phyloP scores from a whole-genome alignment of 2,113 vertebrate species.

The Dasyornis broadbenti region DNA sequence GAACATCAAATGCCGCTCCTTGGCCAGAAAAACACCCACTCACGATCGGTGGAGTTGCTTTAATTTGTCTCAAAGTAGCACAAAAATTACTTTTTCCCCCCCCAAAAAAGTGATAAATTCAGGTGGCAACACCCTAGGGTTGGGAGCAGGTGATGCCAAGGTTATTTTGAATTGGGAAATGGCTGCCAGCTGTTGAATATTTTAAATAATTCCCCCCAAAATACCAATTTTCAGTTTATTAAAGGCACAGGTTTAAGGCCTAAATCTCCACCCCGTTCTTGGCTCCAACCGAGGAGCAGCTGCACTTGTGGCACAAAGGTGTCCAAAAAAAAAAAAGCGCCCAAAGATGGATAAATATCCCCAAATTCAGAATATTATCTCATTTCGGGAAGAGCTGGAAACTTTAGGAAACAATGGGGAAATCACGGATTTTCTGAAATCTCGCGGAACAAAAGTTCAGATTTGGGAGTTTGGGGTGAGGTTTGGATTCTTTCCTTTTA shows the following conservation, averaged over 20 bases:
- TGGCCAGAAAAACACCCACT: neutral
- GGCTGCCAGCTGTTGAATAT: neutral
- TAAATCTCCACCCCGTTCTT: neutral
- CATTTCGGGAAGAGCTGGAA: neutral
- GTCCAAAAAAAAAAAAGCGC: neutral
- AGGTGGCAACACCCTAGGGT: neutral
- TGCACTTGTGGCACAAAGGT: neutral
- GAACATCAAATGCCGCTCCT: neutral
- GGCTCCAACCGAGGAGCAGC: neutral
- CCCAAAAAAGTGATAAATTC: neutral
- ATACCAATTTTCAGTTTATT: neutral
- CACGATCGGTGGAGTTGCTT: neutral
- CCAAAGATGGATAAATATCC: neutral
- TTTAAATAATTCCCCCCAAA: neutral
- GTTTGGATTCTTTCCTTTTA: neutral
- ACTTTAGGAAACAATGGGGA: neutral
- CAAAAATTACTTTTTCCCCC: neutral
- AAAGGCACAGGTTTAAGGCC: neutral
- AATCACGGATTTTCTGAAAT: neutral
- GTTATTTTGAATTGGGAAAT: neutral
- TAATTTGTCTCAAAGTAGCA: neutral
- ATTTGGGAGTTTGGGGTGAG: neutral
- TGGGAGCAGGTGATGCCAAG: neutral
- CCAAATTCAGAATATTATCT: neutral
- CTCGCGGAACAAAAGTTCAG: neutral